Conservation (phyloP, 2,888 invertebrate genomes). For the Dysmachus trigonus region DNA sequence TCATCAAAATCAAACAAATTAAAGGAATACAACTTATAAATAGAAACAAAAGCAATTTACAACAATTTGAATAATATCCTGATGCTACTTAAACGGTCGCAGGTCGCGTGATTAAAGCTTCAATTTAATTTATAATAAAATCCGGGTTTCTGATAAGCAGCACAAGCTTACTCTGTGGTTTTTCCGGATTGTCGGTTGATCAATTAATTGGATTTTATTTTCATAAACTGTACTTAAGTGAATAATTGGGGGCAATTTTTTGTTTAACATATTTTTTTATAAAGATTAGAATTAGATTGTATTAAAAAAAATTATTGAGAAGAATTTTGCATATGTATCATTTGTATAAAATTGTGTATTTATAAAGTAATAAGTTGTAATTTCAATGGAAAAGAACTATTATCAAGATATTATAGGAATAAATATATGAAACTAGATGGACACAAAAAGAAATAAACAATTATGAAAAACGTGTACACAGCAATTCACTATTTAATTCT, state of each 20-base stretch:
- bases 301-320: not conserved
- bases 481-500: not conserved
- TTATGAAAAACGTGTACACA: no score
- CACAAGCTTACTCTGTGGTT: not conserved
- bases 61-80: not conserved
- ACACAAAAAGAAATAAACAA: no score
- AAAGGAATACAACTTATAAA: no score
- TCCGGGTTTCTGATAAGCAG: not conserved
- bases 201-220: not conserved
- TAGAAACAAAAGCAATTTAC: no score
- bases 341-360: no score
- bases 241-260: not conserved
- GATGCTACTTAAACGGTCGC: not conserved
- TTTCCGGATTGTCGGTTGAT: not conserved
- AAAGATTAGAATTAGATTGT: not conserved
- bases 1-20: no score
- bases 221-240: not conserved
- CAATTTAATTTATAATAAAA: not conserved
- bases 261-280: not conserved
- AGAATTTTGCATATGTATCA: no score
- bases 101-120: not conserved
- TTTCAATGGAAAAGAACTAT: no score
- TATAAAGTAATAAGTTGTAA: no score
- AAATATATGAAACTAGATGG: no score
- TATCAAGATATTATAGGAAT: no score